Evolutionary conservation across 37 sponge, comb jelly and placozoan species (phyloP).

Genomic region (Oopsacas minuta): DNA sequence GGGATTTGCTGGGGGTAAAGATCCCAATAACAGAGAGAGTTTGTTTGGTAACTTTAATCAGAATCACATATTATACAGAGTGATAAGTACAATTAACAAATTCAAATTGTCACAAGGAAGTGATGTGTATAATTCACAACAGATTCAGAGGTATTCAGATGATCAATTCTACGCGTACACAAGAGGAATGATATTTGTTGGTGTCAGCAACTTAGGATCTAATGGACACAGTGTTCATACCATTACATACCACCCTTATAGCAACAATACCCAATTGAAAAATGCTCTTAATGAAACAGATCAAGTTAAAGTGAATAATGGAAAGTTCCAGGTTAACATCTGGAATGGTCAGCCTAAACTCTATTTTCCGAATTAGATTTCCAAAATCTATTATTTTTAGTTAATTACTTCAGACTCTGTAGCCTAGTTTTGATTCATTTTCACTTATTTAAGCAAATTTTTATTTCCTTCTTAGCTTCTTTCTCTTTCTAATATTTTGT

Average conservation of each 20-base stretch:
- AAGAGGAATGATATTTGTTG: slow-evolving; percentile 53
- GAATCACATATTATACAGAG: slow-evolving; percentile 30
- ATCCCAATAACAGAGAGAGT: slow-evolving; percentile 42
- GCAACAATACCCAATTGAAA: slow-evolving; percentile 22
- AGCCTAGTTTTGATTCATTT: no score
- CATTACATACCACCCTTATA: slow-evolving; percentile 66
- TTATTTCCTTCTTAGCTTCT: no score
- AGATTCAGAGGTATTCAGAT: slow-evolving; percentile 57
- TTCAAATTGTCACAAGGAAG: slow-evolving; percentile 32
- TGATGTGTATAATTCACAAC: slow-evolving; percentile 23
- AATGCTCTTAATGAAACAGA: slow-evolving; percentile 42
- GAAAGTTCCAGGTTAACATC: slow-evolving; percentile 38
- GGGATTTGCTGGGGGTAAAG: slow-evolving; percentile 38
- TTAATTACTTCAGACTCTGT: no score
- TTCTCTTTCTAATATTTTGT: no score
- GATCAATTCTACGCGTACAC: slow-evolving; percentile 63
- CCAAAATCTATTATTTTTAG: no score
- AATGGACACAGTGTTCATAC: slow-evolving; percentile 30
- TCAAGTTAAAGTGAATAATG: slow-evolving; percentile 37
- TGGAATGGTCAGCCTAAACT: slow-evolving; percentile 47
- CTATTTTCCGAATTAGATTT: slow-evolving; percentile 34
- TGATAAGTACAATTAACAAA: slow-evolving; percentile 24
- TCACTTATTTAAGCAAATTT: no score
- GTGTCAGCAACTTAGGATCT: slow-evolving; percentile 49
- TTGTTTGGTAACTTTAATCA: slow-evolving; percentile 53